Evolutionary conservation across 2,888 invertebrate genomes (phyloP), one percentile per base, ranked within the genome.

Genomic region (Eristalinus aeneus): DNA sequence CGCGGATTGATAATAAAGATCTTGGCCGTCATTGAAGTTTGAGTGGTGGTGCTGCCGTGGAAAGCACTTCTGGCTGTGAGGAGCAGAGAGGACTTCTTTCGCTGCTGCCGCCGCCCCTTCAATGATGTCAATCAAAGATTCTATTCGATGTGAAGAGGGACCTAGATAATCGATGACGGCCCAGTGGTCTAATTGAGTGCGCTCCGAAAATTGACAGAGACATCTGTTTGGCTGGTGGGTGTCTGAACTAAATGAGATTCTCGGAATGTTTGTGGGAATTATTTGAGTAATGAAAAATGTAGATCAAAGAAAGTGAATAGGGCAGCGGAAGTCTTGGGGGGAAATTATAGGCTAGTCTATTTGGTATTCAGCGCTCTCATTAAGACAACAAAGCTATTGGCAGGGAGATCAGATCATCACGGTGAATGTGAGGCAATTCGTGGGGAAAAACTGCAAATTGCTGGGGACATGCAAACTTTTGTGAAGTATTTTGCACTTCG

Each of bases 1-100:
- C 34, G 67, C 61, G 54, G 56, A 61, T 65, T 46, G 64, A 58
- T 71, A 61, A 53, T 78, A 78, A 72, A 71, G 65, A 80, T 85
- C 85, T 76, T 81, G 61, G 68, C 56, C 58, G 75, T 80, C 81
- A 76, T 80, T 81, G 81, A 81, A 63, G 58, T 72, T 76, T 71
- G 79, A 79, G 64, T 67, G 54, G 61, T 67, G 67, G 27, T 39
- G 16, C n/a, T n/a, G n/a, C 46, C 68, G 61, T 75, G 72, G 61
- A 76, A 72, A 76, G 71, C 68, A 72, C 76, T 68, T 80, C n/a
- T n/a, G 74, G 20, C 61, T 64, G 34, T 75, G 80, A 58, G 63
- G n/a, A n/a, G n/a, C 2, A 5, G 27, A 27, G 27, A 85, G 75
- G 75, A 69, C 76, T 85, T 81, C 76, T 77, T 75, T 80, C 60